These are phyloP conservation scores for Drosophila quinaria DNA, from an alignment of 2,888 invertebrate genomes.

Conservation along the genomic window DNA sequence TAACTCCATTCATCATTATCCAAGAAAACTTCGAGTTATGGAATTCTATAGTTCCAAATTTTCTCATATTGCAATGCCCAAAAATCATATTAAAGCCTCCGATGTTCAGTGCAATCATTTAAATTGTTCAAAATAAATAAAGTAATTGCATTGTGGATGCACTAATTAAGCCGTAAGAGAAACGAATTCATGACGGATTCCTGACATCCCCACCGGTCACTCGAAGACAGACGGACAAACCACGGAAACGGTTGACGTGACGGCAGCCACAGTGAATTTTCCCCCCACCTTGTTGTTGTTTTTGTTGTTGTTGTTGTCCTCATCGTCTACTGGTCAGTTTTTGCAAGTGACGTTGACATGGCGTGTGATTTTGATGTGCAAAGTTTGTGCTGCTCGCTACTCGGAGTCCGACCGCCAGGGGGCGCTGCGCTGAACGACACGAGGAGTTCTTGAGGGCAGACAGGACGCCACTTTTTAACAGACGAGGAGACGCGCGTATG, in stretches of 20 bases:
- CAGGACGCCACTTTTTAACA: slow-evolving; percentile 41
- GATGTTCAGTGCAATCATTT: background rate
- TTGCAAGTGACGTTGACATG: slow-evolving; percentile 67
- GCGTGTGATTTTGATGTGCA: slow-evolving; percentile 72
- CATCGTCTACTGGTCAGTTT: slow-evolving; percentile 39
- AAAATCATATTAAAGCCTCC: background rate
- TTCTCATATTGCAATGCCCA: too few relatives aligned
- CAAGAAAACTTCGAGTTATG: too few relatives aligned
- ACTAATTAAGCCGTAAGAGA: slow-evolving; percentile 16
- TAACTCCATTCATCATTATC: too few relatives aligned
- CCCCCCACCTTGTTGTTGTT: background rate
- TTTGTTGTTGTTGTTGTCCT: slow-evolving; percentile 3
- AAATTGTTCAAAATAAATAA: background rate
- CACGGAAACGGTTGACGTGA: slow-evolving; percentile 18
- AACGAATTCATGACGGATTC: slow-evolving; percentile 26
- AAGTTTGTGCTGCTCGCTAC: slow-evolving; percentile 28
- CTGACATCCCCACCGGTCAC: slow-evolving; percentile 19
- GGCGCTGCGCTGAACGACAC: slow-evolving; percentile 24
- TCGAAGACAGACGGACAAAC: slow-evolving; percentile 31
- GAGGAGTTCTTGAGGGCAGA: slow-evolving; percentile 35
- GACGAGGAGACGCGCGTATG: slow-evolving; percentile 73
- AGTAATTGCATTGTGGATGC: slow-evolving; percentile 9
- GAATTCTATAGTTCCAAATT: too few relatives aligned
- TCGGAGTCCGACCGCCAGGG: slow-evolving; percentile 39
- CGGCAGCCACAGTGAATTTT: slow-evolving; percentile 1